Percentiles rank a stretch among this genome's conserved stretches.
Evolutionary conservation across 1,140 invertebrate species (phyloP).

Genomic region (Notospermus geniculatus): DNA sequence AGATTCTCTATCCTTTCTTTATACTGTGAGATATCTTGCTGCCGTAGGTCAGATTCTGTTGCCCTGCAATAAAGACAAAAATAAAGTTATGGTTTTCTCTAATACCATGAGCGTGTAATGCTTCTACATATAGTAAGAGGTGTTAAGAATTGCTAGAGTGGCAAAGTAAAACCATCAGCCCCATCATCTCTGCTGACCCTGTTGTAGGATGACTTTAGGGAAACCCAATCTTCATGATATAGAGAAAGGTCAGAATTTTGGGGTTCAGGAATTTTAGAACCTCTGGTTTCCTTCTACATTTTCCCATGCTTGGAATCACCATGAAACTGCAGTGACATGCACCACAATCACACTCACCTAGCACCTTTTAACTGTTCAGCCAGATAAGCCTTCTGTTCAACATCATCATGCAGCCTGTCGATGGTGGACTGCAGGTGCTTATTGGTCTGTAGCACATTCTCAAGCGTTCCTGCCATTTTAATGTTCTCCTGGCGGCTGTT

Average conservation of each 20-base stretch:
- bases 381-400: constrained; percentile 10
- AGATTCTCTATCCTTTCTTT: constrained; percentile 40
- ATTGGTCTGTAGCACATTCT: constrained; percentile 18
- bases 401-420: constrained; percentile 14
- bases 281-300: no score
- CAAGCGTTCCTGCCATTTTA: constrained; percentile 18
- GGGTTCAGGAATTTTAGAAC: no score
- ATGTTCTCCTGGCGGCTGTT: constrained; percentile 13
- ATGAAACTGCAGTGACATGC: no score
- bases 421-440: constrained; percentile 16
- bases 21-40: constrained; percentile 38
- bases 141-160: no score
- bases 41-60: constrained; percentile 35
- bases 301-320: no score
- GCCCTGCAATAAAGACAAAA: constrained; percentile 27
- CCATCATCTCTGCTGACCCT: no score
- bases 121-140: no score
- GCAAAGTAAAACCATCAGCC: no score
- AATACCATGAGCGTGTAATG: no score
- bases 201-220: no score
- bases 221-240: no score
- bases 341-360: neutral
- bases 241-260: no score
- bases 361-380: constrained; percentile 8
- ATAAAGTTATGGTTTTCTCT: constrained; percentile 6